Base-by-base conservation (phyloP, 2,797 vertebrate species). In the Uromys caudimaculatus region DNA sequence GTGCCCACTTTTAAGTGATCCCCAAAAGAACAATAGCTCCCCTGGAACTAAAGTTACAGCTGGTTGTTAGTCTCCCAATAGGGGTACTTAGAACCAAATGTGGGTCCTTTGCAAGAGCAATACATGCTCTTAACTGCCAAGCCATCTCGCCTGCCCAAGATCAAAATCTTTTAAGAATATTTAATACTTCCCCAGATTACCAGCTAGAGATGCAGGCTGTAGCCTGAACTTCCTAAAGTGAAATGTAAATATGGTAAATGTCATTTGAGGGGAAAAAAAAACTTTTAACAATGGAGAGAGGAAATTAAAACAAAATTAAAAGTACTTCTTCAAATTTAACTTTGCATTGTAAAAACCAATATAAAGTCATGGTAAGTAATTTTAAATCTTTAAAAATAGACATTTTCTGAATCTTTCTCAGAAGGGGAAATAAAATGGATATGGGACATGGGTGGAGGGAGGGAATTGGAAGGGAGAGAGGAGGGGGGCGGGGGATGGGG, bases 261-360 rank as follows among this genome's bases (percentile, higher is more conserved):
- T 52, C 58, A 78, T 50, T 77, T 77, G n/a, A 13, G 67, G 41
- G 10, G 60, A 67, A 21, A 56, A 88, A 84, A 52, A 38, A 44
- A 73, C 27, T 95, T 92, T 78, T 41, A 92, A 67, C 38, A n/a
- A 75, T 83, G 82, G 56, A 95, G 54, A 79, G 71, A 88, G 75
- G 8, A 94, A 62, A 71, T 62, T 84, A 85, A 76, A 64, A 35
- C 21, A 76, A 94, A 93, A 83, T 62, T 54, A 78, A 83, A 83
- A 79, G 32, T 11, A 78, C 41, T 2, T 67, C 11, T 54, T 6
- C 7, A 92, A 52, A 73, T 35, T 24, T 50, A 71, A 91, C 71
- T 89, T 75, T 93, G 52, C 75, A 69, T 62, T 82, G 7, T 58
- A 92, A 90, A 78, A 60, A 38, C 50, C 35, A 41, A 9, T 82